Conservation (phyloP, 2,797 vertebrate genomes). For the Percopsis omiscomaycus region DNA sequence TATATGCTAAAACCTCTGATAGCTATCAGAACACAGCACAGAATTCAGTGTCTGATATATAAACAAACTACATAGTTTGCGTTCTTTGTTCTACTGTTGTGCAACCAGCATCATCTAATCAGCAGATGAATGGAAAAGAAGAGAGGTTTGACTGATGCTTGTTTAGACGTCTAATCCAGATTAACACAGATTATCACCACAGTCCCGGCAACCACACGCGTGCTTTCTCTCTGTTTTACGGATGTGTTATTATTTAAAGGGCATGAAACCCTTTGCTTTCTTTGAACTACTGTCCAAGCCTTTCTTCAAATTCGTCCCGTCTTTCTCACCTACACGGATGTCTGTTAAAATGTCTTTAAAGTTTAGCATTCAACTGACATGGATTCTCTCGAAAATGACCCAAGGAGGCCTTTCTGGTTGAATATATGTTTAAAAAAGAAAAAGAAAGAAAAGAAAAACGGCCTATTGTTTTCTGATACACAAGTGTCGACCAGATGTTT, state of each 20-base stretch:
- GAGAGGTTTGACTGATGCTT: constrained; percentile 41
- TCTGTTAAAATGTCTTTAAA: not conserved
- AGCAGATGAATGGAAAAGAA: constrained; percentile 50
- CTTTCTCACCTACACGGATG: not conserved
- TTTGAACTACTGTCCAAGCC: too few species aligned
- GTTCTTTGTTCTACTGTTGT: constrained; percentile 42
- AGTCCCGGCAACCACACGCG: constrained; percentile 40
- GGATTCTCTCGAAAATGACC: not conserved
- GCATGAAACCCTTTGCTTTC: too few species aligned
- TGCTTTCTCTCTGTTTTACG: not conserved
- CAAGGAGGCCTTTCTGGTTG: not conserved
- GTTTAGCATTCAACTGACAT: too few species aligned
- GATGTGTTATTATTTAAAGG: not conserved
- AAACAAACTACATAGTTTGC: constrained; percentile 6
- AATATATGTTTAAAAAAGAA: too few species aligned
- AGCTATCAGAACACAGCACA: constrained; percentile 1
- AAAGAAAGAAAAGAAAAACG: constrained; percentile 36
- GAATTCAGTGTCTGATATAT: constrained; percentile 1
- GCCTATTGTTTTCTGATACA: constrained; percentile 58
- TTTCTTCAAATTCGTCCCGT: too few species aligned
- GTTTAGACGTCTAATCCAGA: constrained; percentile 69
- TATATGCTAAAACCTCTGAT: not conserved
- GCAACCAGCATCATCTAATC: constrained; percentile 34
- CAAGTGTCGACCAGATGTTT: constrained; percentile 70
- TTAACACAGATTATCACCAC: constrained; percentile 60